Evolutionary conservation across 2,113 vertebrate species (phyloP), one percentile per base, ranked within the genome.

Genomic region (Vulpes lagopus): DNA sequence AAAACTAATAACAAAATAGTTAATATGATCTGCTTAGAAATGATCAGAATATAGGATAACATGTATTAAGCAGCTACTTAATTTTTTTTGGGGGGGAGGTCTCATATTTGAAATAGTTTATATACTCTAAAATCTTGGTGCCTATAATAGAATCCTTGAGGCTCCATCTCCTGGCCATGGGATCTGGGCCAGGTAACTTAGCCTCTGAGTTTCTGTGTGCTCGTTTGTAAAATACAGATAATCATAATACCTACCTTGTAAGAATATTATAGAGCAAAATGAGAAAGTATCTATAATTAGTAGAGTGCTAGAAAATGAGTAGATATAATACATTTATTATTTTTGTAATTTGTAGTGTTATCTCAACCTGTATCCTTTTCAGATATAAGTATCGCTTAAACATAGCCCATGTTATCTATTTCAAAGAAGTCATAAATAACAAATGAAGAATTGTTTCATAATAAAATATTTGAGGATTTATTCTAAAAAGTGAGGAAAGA

Each of bases 391-490:
- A 71, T 49, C 62, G 23, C 17, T 78, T 71, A 81, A 82, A 85
- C 76, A 86, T 51, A 82, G 8, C 8, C 80, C n/a, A 32, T 22
- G 25, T 35, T 35, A 51, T 60, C 69, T 92, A 11, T 95, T 92
- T 38, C 71, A 81, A 80, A 30, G 27, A 78, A 83, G 43, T 17
- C 16, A 65, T 76, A 64, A 92, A 92, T 57, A 76, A 69, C 5
- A 78, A 59, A 76, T 49, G 65, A 27, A 51, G 15, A 93, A 79
- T 64, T 88, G 38, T 89, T 94, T 96, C 15, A 38, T 23, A 22
- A 49, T 64, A 80, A 81, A 95, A 71, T 92, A 85, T 67, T 89
- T 80, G 32, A 69, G 15, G 14, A 69, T 74, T 94, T 81, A 85
- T 43, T 97, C 25, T 86, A 73, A 96, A 85, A 93, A 22, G 2